These are phyloP conservation scores for Ctenosaura bakeri DNA, from an alignment of 2,797 vertebrate genomes.

Conservation along the genomic window DNA sequence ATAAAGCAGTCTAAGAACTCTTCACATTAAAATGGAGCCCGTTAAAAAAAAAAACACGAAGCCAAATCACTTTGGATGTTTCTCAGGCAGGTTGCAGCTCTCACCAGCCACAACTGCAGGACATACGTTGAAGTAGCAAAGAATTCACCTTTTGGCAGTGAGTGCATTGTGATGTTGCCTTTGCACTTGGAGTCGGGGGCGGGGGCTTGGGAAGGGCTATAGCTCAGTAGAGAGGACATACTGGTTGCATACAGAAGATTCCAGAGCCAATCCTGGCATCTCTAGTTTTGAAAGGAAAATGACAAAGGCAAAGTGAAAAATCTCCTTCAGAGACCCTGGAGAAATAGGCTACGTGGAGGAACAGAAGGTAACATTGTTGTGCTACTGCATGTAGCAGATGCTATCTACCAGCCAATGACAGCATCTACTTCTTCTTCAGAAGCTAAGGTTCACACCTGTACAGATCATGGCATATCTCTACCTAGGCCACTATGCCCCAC, in stretches of 20 bases:
- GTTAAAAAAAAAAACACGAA: conserved; percentile 6
- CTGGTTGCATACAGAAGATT: too few species aligned
- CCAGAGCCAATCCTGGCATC: too few species aligned
- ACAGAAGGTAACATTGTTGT: too few species aligned
- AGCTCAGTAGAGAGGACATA: too few species aligned
- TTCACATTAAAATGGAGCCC: not conserved
- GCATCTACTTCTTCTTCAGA: not conserved
- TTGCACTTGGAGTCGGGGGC: not conserved
- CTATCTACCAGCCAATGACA: too few species aligned
- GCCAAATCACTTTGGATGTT: not conserved
- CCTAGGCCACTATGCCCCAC: not conserved
- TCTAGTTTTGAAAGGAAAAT: too few species aligned
- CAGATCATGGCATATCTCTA: not conserved
- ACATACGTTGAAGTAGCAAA: not conserved
- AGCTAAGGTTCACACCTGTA: not conserved
- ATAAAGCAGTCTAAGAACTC: not conserved
- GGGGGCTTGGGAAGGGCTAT: not conserved
- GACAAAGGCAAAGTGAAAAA: too few species aligned
- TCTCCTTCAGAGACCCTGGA: too few species aligned
- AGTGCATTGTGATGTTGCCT: too few species aligned
- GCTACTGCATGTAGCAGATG: too few species aligned
- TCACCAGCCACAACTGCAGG: not conserved
- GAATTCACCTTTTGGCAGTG: not conserved
- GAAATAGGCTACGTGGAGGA: too few species aligned
- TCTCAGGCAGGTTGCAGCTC: not conserved